Base-by-base conservation (phyloP, 2,113 vertebrate genomes). In the Crypturellus undulatus region DNA sequence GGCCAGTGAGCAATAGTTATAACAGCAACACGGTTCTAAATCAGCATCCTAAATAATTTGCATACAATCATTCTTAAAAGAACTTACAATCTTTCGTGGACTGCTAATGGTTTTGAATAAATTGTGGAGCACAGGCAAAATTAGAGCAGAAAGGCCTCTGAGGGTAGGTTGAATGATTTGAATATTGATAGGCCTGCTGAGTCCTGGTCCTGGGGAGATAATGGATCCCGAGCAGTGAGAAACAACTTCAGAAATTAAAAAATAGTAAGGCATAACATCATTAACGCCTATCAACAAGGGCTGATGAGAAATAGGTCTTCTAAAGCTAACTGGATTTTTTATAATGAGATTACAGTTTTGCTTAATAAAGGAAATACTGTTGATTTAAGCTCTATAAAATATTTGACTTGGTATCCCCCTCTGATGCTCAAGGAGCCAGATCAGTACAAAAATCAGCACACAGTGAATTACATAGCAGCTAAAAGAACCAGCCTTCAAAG, bases 301-400 rank as follows among this genome's bases (percentile, higher is more conserved):
- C 52, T 84, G 84, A 40, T 47, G 60, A 89, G 59, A 24, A 82
- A 54, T 56, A 85, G 24, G 36, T 54, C 80, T 84, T 92, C 54
- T 78, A 86, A 93, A 93, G 78, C 36, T 78, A 79, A 80, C 83
- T 78, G 24, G 30, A 7, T 42, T 75, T 79, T 80, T 24, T 51
- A 42, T 73, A 93, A 88, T 88, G 45, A 90, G 64, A 56, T 88
- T 75, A 92, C 18, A 70, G 3, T 90, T 92, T 83, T 67, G 51
- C 56, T 83, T 88, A 93, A 78, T 93, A 73, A 88, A 95, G 79
- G 79, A 81, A 93, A 88, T 67, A 94, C 12, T 77, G 71, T 86
- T 92, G 88, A 94, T 90, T 92, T 88, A 86, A 90, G 59, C 76
- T 90, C 72, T 88, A 56, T 94, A 59, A 96, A 96, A 86, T 94